Percentiles rank a stretch among this genome's conserved stretches.
Evolutionary conservation across 2,888 invertebrate genomes (phyloP).

Genomic region (Drosophila longiperda): DNA sequence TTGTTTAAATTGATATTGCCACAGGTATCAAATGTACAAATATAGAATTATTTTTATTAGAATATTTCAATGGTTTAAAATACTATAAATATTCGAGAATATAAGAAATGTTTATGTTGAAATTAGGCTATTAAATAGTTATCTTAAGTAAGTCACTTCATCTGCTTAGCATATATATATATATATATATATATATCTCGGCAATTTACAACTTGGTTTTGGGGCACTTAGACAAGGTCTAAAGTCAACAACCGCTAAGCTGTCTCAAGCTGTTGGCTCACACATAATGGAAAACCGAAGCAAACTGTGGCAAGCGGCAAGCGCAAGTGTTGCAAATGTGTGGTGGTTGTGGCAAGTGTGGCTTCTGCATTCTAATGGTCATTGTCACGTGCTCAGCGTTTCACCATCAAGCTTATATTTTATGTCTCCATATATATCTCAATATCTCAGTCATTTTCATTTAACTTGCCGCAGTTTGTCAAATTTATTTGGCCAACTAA

Average conservation of each 20-base stretch:
- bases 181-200: not conserved
- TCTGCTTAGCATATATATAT: too few relatives aligned
- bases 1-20: not conserved
- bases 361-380: constrained; percentile 25
- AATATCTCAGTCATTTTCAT: not conserved
- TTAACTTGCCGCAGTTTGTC: constrained; percentile 1
- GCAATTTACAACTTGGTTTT: not conserved
- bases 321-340: constrained; percentile 33
- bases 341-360: constrained; percentile 33
- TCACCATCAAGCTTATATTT: not conserved
- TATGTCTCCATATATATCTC: not conserved
- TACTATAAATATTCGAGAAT: not conserved
- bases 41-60: too few relatives aligned
- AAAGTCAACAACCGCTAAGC: constrained; percentile 12
- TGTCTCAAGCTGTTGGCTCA: constrained; percentile 26
- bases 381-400: constrained; percentile 38
- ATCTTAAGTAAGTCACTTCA: not conserved
- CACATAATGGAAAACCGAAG: not conserved
- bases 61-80: not conserved
- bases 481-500: constrained; percentile 25
- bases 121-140: not conserved
- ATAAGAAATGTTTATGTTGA: not conserved
- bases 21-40: too few relatives aligned
- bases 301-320: not conserved
- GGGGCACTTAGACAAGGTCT: constrained; percentile 7